A percentile compares a stretch with the other conserved stretches of the same genome.
Evolutionary conservation across 2,797 vertebrate species (phyloP).

Genomic region (Denticeps clupeoides): DNA sequence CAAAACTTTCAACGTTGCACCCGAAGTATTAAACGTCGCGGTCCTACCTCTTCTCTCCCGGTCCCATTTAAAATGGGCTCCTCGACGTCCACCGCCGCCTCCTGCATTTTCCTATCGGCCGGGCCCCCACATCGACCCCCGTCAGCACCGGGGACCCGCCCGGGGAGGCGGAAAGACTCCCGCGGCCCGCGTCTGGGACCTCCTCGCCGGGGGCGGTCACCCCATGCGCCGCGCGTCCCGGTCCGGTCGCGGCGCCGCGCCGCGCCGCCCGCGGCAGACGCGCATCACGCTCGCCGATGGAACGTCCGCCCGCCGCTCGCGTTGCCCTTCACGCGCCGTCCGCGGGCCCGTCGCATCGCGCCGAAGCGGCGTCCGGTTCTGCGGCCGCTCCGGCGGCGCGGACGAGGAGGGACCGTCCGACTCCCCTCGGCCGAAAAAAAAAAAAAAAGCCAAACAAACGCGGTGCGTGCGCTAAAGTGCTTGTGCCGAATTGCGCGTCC

Average conservation of each 20-base stretch:
- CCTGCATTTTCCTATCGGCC: conserved; percentile 58
- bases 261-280: conserved; percentile 53
- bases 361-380: too few relatives aligned
- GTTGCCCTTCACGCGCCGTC: conserved; percentile 8
- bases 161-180: conserved; percentile 36
- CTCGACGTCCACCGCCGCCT: conserved; percentile 61
- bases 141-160: conserved; percentile 43
- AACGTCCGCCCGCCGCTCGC: conserved; percentile 1
- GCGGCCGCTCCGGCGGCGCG: too few relatives aligned
- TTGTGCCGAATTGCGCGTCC: too few relatives aligned
- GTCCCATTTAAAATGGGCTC: conserved; percentile 62
- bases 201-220: conserved; percentile 59
- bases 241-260: conserved; percentile 52
- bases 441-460: too few relatives aligned
- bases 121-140: conserved; percentile 18
- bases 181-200: conserved; percentile 52
- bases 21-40: too few relatives aligned
- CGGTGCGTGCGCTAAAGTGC: too few relatives aligned
- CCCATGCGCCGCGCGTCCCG: conserved; percentile 62
- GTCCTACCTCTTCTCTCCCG: conserved; percentile 62
- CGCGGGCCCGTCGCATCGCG: too few relatives aligned
- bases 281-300: conserved; percentile 40
- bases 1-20: too few relatives aligned
- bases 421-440: too few relatives aligned
- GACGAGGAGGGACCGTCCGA: too few relatives aligned